Percentiles rank a stretch among this genome's conserved stretches.
phyloP scores from a whole-genome alignment of 2,888 invertebrate genomes.

The Alcis repandata region DNA sequence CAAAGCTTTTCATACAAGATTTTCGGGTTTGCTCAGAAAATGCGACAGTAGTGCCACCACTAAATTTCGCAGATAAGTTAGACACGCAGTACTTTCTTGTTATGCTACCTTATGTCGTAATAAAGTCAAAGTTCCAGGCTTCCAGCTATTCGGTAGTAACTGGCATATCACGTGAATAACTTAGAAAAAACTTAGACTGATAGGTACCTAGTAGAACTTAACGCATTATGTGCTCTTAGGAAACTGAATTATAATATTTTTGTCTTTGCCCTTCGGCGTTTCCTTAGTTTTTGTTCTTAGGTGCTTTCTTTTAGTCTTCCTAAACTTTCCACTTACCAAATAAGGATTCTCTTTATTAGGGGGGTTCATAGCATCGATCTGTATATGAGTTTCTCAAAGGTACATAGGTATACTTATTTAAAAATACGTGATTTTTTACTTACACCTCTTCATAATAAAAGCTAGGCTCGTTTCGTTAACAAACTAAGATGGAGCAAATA shows the following conservation, averaged over 20 bases:
- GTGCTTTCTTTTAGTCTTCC: not conserved
- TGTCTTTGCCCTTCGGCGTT: too few species aligned
- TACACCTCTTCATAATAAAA: too few species aligned
- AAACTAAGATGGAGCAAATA: too few species aligned
- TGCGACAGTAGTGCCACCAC: not conserved
- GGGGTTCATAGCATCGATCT: too few species aligned
- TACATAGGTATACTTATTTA: too few species aligned
- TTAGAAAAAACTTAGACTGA: conserved; percentile 1
- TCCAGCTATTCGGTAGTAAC: conserved; percentile 6
- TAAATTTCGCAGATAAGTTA: not conserved
- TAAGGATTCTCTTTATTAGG: too few species aligned
- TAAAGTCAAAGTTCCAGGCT: conserved; percentile 3
- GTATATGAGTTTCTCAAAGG: too few species aligned
- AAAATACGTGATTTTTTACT: too few species aligned
- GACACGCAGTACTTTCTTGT: not conserved
- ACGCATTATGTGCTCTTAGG: not conserved
- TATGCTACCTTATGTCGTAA: conserved; percentile 1
- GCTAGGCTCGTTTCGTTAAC: too few species aligned
- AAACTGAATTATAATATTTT: not conserved
- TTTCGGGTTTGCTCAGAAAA: not conserved
- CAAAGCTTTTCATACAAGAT: not conserved
- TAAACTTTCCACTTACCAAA: too few species aligned
- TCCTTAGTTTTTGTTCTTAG: not conserved
- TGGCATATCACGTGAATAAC: conserved; percentile 6
- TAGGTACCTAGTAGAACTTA: conserved; percentile 10